Percentiles rank a stretch among this genome's conserved stretches.
These are phyloP conservation scores for Magallana gigas DNA, from an alignment of 1,140 invertebrate genomes.

Conservation along the genomic window DNA sequence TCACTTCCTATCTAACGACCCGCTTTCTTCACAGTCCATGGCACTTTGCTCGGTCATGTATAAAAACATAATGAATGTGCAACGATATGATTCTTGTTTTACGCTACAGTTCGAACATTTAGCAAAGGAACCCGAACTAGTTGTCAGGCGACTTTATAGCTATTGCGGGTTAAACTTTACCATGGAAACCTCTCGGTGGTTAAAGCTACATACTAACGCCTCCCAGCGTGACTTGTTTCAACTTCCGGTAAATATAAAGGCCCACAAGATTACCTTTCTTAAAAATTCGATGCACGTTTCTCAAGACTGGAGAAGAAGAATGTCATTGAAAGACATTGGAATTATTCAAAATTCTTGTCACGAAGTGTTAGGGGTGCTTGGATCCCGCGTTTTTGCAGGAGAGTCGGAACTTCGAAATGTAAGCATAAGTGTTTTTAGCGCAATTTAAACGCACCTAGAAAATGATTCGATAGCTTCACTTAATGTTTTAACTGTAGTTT, in stretches of 20 bases:
- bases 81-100: background rate
- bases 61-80: background rate
- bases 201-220: background rate
- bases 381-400: background rate
- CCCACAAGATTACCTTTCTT: background rate
- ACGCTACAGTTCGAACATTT: background rate
- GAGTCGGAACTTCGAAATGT: background rate
- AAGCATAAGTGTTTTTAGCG: background rate
- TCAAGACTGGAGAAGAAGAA: background rate
- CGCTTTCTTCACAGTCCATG: background rate
- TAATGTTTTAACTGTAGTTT: no score
- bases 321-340: background rate
- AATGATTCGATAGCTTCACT: no score
- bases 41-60: slow-evolving; percentile 25
- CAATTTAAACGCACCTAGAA: no score
- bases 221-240: background rate
- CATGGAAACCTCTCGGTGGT: background rate
- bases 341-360: slow-evolving; percentile 1
- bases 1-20: background rate
- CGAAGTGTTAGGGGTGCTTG: background rate
- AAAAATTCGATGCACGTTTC: background rate
- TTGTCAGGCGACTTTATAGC: background rate
- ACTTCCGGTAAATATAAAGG: no score
- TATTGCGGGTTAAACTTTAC: background rate
- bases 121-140: background rate